Base-by-base conservation (phyloP, 2,113 vertebrate species). In the Ellobius talpinus region DNA sequence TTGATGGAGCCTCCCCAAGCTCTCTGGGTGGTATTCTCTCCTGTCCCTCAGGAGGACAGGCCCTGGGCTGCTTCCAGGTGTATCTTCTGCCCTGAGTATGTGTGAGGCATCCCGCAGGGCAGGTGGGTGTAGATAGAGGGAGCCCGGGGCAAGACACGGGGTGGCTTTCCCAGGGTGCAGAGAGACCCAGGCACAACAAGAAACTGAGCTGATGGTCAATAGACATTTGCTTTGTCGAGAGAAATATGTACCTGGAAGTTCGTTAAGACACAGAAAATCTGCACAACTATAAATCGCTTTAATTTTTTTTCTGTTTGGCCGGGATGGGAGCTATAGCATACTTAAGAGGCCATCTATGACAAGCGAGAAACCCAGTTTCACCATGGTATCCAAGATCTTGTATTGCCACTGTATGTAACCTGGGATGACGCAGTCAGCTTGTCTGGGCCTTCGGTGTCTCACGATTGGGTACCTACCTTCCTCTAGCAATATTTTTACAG, bases 1-100 rank as follows among this genome's bases (percentile, higher is more conserved):
- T 45, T 42, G 45, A 58, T 2, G 1, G 87, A 92, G 52, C 65
- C 58, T 94, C 45, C 12, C 14, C 17, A 26, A 61, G 61, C 87
- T 93, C 82, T 87, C 58, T 91, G 95, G 89, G 81, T 96, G 81
- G 91, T 91, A 96, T 72, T 23, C 68, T 89, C 65, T 14, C 42
- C 42, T 42, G 68, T 89, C 68, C 45, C 89, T 95, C 86, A 47
- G 90, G 88, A 91, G 87, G n/a, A 86, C 74, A 73, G 77, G 29
- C 82, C 66, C 86, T 94, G 88, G 79, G 84, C 55, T 11, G 55
- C 29, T 66, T 91, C 92, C 68, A 84, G 90, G 87, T 39, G 8
- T 61, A 73, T 26, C 87, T 93, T 97, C 61, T 21, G 36, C 74
- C 39, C 24, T 2, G 66, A 88, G 42, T 50, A 31, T 66, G 50